Percentiles rank a stretch among this genome's conserved stretches.
These are phyloP conservation scores for Thaleichthys pacificus DNA, from an alignment of 2,797 vertebrate genomes.

Conservation along the genomic window DNA sequence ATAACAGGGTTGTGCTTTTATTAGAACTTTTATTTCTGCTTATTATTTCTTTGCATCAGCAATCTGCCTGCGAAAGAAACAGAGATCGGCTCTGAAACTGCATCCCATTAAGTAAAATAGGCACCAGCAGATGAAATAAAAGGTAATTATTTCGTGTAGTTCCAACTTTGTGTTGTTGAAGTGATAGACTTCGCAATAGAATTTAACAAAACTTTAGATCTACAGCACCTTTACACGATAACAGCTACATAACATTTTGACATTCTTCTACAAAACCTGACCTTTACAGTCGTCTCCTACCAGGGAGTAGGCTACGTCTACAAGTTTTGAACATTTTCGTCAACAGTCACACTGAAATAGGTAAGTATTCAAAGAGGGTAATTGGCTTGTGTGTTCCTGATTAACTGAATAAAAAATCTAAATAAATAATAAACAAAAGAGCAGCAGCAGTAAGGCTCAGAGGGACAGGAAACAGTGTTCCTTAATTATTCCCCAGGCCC, in stretches of 20 bases:
- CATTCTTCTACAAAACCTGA: too few species aligned
- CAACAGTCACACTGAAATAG: too few species aligned
- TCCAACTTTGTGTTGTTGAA: background rate
- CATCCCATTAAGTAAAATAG: conserved; percentile 49
- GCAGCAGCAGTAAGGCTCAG: conserved; percentile 49
- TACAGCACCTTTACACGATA: too few species aligned
- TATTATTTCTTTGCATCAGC: conserved; percentile 62
- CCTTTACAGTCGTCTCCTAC: too few species aligned
- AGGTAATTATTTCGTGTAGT: background rate
- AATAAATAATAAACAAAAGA: conserved; percentile 58
- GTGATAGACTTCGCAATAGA: too few species aligned
- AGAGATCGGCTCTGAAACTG: conserved; percentile 40
- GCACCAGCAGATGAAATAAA: conserved; percentile 10
- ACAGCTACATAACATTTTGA: too few species aligned
- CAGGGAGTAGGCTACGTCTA: too few species aligned
- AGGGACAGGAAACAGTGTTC: conserved; percentile 50
- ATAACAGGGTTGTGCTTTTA: conserved; percentile 31
- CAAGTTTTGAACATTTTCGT: conserved; percentile 11
- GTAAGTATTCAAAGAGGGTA: conserved; percentile 15
- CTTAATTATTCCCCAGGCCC: conserved; percentile 70
- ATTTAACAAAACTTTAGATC: too few species aligned
- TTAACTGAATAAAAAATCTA: conserved; percentile 47
- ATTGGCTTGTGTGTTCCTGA: conserved; percentile 38
- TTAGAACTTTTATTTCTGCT: conserved; percentile 63
- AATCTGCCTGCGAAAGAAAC: conserved; percentile 36